Evolutionary conservation across 2,888 invertebrate species (phyloP), one percentile per base, ranked within the genome.

Genomic region (Drosophila mimica): DNA sequence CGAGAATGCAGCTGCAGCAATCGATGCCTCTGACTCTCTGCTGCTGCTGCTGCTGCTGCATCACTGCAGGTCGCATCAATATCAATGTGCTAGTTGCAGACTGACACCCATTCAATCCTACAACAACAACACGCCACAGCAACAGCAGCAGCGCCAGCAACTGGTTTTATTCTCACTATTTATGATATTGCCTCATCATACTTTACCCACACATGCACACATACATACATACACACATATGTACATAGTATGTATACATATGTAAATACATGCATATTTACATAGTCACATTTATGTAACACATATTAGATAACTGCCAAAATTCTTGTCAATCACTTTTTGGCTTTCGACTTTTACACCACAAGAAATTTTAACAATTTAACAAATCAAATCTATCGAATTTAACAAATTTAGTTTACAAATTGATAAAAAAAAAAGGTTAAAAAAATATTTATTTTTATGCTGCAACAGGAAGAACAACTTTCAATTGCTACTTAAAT

Each of bases 71-170:
- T 87, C 69, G 70, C 83, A 86, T 78, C 79, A 72, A 72, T 77
- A 80, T 70, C 73, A 76, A 72, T 83, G 89, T 78, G 74, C 87
- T 77, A 86, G 89, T 81, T 88, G 72, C 89, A 83, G 87, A 70
- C 69, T 78, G 87, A 87, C 83, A 89, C 82, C 84, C 76, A 87
- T 89, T 83, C 63, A 75, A 68, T 49, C 25, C 49, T 43, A 52
- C 74, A 57, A 57, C 53, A 74, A 34, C 57, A 74, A 34, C n/a
- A 49, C 31, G 34, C 17, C 33, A 34, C 49, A 51, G 36, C 49
- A 25, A 43, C 53, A 53, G 57, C 34, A 49, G 3, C 38, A 36
- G 43, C 38, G 15, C 36, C 51, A 51, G 49, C 43, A 46, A 59
- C 71, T 64, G 43, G 67, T 31, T 67, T 56, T 56, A 13, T 56